phyloP scores from a whole-genome alignment of 1,140 invertebrate genomes.

The Holotrichia oblita region DNA sequence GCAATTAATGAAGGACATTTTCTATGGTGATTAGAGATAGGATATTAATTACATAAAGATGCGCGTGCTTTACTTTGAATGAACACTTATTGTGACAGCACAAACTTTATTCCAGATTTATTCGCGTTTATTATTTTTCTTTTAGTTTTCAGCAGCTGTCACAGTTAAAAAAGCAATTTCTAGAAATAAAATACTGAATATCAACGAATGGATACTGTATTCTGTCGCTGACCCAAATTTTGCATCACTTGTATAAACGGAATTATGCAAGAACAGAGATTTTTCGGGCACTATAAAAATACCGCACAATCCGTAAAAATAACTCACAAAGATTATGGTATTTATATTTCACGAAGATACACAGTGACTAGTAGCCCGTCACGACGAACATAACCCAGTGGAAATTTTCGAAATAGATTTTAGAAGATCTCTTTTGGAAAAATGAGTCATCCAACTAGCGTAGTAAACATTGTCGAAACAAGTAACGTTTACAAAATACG shows the following conservation, averaged over 20 bases:
- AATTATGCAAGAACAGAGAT: conserved; percentile 13
- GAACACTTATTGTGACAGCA: no score
- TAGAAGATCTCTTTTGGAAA: neutral
- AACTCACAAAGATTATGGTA: conserved; percentile 28
- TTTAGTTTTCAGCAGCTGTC: no score
- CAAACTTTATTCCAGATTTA: no score
- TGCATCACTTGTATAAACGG: conserved; percentile 29
- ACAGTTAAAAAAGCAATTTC: neutral
- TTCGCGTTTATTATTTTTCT: no score
- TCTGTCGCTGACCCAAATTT: conserved; percentile 19
- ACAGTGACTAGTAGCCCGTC: neutral
- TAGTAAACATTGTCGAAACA: neutral
- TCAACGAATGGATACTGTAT: neutral
- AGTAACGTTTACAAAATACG: no score
- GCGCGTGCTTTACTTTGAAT: no score
- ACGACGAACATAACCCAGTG: neutral
- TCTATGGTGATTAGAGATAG: no score
- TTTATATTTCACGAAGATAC: conserved; percentile 19
- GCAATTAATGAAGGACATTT: no score
- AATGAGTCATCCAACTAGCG: neutral
- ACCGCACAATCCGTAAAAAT: conserved; percentile 33
- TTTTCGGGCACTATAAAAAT: conserved; percentile 34
- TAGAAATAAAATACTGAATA: neutral
- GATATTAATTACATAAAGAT: no score
- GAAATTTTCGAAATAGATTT: conserved; percentile 22